These are phyloP conservation scores for Poeciliopsis turneri DNA, from an alignment of 2,797 vertebrate species.

Conservation along the genomic window DNA sequence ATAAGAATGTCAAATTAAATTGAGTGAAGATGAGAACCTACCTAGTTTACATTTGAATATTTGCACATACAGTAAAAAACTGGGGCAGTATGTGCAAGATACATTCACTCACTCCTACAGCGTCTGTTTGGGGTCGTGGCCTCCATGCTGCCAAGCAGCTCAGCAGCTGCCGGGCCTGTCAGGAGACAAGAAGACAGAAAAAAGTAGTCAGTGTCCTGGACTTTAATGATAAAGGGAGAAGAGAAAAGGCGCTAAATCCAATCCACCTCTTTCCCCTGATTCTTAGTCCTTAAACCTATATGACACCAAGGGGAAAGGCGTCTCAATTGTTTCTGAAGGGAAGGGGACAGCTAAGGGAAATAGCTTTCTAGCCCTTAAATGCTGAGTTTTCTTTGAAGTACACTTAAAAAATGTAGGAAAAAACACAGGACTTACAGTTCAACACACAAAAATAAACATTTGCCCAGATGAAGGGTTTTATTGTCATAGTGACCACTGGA, in stretches of 20 bases:
- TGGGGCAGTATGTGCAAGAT: slow-evolving; percentile 30
- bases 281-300: slow-evolving; percentile 1
- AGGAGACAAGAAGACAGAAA: slow-evolving; percentile 32
- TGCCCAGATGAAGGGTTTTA: background rate
- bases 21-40: slow-evolving; percentile 6
- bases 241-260: background rate
- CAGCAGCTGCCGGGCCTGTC: slow-evolving; percentile 41
- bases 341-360: background rate
- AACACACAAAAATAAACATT: background rate
- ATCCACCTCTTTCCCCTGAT: background rate
- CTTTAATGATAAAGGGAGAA: background rate
- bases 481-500: background rate
- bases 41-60: slow-evolving; percentile 17
- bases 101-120: slow-evolving; percentile 57
- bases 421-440: background rate
- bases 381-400: background rate
- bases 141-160: slow-evolving; percentile 38
- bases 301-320: background rate
- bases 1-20: slow-evolving; percentile 12
- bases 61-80: slow-evolving; percentile 5
- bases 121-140: slow-evolving; percentile 37
- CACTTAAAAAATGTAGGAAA: background rate
- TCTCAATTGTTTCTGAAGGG: background rate
- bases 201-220: slow-evolving; percentile 25
- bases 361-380: background rate